Percentiles rank a stretch among this genome's conserved stretches.
phyloP scores from a whole-genome alignment of 2,797 vertebrate species.

The Onychomys torridus region DNA sequence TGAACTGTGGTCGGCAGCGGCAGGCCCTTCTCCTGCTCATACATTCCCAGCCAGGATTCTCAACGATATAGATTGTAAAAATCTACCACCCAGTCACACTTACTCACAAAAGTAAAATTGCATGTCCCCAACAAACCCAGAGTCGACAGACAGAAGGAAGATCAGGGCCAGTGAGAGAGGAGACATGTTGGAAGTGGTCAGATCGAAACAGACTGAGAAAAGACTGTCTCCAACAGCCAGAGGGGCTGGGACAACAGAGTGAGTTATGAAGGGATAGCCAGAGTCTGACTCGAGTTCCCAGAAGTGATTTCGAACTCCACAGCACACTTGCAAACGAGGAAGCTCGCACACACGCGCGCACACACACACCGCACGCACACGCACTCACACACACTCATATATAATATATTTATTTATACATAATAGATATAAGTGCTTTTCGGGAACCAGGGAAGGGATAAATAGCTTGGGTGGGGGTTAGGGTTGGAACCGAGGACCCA shows the following conservation, averaged over 20 bases:
- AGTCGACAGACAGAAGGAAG: conserved; percentile 10
- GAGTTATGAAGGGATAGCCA: not conserved
- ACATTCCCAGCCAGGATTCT: conserved; percentile 51
- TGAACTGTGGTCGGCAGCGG: conserved; percentile 8
- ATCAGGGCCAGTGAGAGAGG: not conserved
- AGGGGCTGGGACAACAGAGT: not conserved
- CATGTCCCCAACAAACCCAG: conserved; percentile 48
- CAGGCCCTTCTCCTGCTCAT: conserved; percentile 50
- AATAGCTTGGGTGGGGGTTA: conserved; percentile 52
- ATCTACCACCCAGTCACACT: conserved; percentile 32
- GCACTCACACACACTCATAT: conserved; percentile 68
- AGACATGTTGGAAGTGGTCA: not conserved
- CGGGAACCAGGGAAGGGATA: conserved; percentile 76
- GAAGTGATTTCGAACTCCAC: conserved; percentile 62
- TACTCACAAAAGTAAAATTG: conserved; percentile 42
- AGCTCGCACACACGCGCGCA: conserved; percentile 47
- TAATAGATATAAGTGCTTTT: conserved; percentile 84
- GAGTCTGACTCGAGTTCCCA: not conserved
- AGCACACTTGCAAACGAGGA: conserved; percentile 18
- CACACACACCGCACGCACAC: not conserved
- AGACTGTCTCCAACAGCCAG: not conserved
- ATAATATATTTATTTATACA: conserved; percentile 85
- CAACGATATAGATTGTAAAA: not conserved
- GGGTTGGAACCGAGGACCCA: not conserved
- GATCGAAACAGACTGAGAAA: not conserved